Conservation (phyloP, 2,797 vertebrate species). For the Urosaurus nigricauda region DNA sequence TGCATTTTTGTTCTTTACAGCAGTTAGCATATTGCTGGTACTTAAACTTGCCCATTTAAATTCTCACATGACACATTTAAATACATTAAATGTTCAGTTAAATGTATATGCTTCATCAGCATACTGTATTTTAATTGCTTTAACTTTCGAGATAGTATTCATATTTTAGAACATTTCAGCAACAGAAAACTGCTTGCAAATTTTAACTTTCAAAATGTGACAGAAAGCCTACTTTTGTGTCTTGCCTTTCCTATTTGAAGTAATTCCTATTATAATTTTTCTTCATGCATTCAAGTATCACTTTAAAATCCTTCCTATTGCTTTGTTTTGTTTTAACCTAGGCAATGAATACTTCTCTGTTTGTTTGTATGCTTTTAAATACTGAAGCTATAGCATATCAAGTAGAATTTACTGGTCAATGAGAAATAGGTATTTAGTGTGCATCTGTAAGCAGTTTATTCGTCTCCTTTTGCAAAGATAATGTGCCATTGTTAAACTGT, state of each 20-base stretch:
- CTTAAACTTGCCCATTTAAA: not conserved
- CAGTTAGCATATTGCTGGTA: not conserved
- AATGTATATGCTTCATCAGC: not conserved
- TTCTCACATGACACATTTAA: not conserved
- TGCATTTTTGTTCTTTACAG: not conserved
- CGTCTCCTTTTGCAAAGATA: conserved; percentile 30
- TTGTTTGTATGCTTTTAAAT: conserved; percentile 26
- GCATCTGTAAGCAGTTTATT: conserved; percentile 40
- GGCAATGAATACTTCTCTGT: conserved; percentile 6
- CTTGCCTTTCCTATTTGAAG: conserved; percentile 2
- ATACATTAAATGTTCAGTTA: not conserved
- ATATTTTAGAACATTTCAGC: not conserved
- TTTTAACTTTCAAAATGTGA: not conserved
- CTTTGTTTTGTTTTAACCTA: conserved; percentile 20
- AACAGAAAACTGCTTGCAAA: not conserved
- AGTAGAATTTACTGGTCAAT: conserved; percentile 34
- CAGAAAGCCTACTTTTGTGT: conserved; percentile 20
- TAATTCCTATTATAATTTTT: conserved; percentile 15
- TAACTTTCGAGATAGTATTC: not conserved
- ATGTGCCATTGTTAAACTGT: conserved; percentile 42
- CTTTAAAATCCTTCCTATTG: not conserved
- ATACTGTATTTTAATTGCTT: not conserved
- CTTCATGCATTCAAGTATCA: not conserved
- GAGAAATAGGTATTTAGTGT: conserved; percentile 23
- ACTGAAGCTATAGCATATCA: conserved; percentile 23